A percentile compares a stretch with the other conserved stretches of the same genome.
phyloP scores from a whole-genome alignment of 1,140 invertebrate species.

The Antheraea pernyi region DNA sequence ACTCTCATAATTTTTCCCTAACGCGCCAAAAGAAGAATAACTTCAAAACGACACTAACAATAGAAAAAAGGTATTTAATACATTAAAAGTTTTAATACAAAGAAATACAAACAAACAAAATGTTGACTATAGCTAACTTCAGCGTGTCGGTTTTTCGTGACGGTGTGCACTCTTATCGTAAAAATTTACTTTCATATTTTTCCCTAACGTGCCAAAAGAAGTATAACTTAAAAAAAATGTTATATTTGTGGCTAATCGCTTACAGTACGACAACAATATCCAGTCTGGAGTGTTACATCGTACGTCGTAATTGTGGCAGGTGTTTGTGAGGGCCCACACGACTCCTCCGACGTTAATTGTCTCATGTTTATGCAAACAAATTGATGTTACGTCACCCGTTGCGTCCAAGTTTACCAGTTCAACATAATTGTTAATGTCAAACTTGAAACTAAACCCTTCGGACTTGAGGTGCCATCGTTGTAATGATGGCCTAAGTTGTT shows the following conservation, averaged over 20 bases:
- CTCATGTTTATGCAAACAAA: conserved; percentile 18
- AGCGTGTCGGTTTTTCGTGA: no score
- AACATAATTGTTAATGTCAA: conserved; percentile 18
- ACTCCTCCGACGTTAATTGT: conserved; percentile 14
- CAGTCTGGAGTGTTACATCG: neutral
- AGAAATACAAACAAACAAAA: no score
- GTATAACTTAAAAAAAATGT: neutral
- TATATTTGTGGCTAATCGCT: no score
- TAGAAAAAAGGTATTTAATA: no score
- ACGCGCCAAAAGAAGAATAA: no score
- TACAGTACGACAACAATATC: neutral
- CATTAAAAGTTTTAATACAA: no score
- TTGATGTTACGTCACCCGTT: conserved; percentile 13
- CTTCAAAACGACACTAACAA: no score
- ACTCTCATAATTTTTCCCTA: no score
- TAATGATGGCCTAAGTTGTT: conserved; percentile 3
- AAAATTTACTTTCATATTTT: no score
- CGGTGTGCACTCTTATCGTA: no score
- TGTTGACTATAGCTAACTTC: no score
- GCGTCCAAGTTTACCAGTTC: conserved; percentile 10
- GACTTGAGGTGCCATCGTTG: neutral
- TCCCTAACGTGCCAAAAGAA: no score
- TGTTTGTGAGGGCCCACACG: conserved; percentile 10
- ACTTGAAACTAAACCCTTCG: conserved; percentile 10
- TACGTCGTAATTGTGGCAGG: conserved; percentile 6